Conservation (phyloP, 2,888 invertebrate species). For the Orgyia antiqua region DNA sequence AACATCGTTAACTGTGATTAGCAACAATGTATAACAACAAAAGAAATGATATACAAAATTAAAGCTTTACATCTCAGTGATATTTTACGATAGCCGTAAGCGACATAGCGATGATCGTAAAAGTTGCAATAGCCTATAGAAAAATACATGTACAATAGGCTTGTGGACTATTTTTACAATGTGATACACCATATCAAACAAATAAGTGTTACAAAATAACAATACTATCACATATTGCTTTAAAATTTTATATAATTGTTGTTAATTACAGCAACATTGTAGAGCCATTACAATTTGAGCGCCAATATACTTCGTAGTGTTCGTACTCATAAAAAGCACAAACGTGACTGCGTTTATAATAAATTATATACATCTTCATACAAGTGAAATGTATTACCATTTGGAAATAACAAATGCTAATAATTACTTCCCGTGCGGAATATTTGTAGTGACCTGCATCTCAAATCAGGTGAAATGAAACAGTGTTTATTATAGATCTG, state of each 20-base stretch:
- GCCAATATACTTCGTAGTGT: too few relatives aligned
- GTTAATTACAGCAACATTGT: too few relatives aligned
- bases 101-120: constrained; percentile 65
- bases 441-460: constrained; percentile 27
- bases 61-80: constrained; percentile 67
- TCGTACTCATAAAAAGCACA: constrained; percentile 52
- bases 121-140: constrained; percentile 53
- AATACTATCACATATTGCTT: too few relatives aligned
- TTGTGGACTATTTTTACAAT: constrained; percentile 5
- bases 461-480: constrained; percentile 25
- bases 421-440: constrained; percentile 52
- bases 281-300: too few relatives aligned
- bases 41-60: constrained; percentile 71
- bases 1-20: constrained; percentile 54
- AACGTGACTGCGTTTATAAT: constrained; percentile 59
- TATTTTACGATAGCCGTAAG: constrained; percentile 69
- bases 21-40: constrained; percentile 60
- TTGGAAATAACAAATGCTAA: constrained; percentile 54
- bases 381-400: constrained; percentile 47
- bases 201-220: too few relatives aligned
- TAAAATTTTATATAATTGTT: too few relatives aligned
- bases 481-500: constrained; percentile 45
- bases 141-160: constrained; percentile 16
- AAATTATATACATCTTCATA: constrained; percentile 52
- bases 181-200: too few relatives aligned